Evolutionary conservation across 1,140 invertebrate genomes (phyloP), one percentile per base, ranked within the genome.

Genomic region (Drosophila mayri): DNA sequence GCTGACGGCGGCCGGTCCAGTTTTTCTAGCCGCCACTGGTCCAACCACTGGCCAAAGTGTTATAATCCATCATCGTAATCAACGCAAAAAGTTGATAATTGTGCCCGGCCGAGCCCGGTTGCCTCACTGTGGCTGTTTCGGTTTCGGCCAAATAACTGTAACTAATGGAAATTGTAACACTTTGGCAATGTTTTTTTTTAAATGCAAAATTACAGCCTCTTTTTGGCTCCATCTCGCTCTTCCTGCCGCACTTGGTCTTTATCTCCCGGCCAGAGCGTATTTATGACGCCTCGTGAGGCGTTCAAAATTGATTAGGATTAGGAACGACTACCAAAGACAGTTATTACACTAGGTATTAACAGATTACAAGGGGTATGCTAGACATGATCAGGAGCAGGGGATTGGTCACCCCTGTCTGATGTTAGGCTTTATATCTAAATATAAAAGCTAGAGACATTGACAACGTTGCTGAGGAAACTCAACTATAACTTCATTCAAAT

Each of bases 11-110:
- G 62, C 40, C 32, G 46, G 66, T 77, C 74, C 73, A 76, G 74
- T 77, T 77, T 76, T 66, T 54, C 44, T 59, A 43, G 63, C 57
- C 32, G 55, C 46, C 74, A 66, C 46, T 76, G 72, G 72, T 68
- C 35, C 28, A 28, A 49, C 65, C 66, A 70, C 68, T 71, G 68
- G 64, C 63, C 60, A 88, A 88, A 90, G 84, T 88, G 84, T 88
- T 90, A 88, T 90, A 88, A 88, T 88, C 84, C 84, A 88, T 88
- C 84, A 88, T 84, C 77, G 84, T 90, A 90, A 88, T 90, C 84
- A 88, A 88, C 81, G 78, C 75, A 70, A 72, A 74, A 68, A 60
- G 62, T 65, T 82, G 70, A 79, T 83, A 83, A 83, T 83, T 83
- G 80, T 76, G 70, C 47, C 59, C 43, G 58, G 55, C 38, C 41